Evolutionary conservation across 2,113 vertebrate species (phyloP).

Genomic region (Dasyurus viverrinus): DNA sequence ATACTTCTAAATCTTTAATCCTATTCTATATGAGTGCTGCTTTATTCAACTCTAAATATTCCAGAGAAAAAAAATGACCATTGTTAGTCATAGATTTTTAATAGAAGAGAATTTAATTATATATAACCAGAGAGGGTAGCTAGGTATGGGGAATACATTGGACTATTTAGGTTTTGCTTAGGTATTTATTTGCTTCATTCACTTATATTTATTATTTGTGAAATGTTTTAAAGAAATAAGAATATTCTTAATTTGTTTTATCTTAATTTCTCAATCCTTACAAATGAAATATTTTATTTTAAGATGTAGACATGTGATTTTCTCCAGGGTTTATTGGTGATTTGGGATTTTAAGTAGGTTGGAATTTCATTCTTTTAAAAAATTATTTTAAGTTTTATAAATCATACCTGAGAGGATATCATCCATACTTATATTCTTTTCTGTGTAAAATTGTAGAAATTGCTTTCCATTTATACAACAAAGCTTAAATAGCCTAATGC

Average conservation of each 20-base stretch:
- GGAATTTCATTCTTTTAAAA: constrained; percentile 20
- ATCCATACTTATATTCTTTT: neutral
- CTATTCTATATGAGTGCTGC: neutral
- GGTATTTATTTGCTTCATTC: neutral
- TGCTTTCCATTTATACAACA: neutral
- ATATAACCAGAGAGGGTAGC: neutral
- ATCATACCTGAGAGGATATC: neutral
- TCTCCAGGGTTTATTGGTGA: neutral
- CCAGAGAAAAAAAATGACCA: neutral
- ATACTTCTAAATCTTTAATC: neutral
- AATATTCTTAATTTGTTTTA: constrained; percentile 10
- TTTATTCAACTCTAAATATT: neutral
- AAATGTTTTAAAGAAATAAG: neutral
- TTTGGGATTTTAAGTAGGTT: constrained; percentile 31
- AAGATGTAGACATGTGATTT: neutral
- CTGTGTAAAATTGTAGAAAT: neutral
- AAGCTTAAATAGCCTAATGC: constrained; percentile 15
- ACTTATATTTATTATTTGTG: neutral
- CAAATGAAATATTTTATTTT: neutral
- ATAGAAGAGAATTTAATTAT: constrained; percentile 19
- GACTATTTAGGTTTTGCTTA: neutral
- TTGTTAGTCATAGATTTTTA: constrained; percentile 7
- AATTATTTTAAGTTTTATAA: constrained; percentile 37
- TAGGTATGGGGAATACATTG: neutral
- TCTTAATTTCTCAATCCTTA: neutral